Percentiles rank a stretch among this genome's conserved stretches.
These are phyloP conservation scores for Agelastica alni DNA, from an alignment of 2,888 invertebrate genomes.

Conservation along the genomic window DNA sequence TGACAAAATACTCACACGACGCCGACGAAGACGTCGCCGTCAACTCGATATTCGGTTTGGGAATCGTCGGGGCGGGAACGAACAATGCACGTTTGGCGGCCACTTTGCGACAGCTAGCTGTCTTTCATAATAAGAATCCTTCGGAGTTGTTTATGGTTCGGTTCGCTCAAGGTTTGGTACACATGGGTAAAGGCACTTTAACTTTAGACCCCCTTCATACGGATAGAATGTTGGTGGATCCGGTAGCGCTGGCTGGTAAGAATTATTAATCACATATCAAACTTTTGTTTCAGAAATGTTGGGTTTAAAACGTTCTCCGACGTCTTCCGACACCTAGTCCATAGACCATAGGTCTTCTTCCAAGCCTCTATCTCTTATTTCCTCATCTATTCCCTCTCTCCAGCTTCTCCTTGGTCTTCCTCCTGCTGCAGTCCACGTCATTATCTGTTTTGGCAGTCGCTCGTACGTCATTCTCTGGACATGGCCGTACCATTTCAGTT, in stretches of 20 bases:
- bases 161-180: slow-evolving; percentile 93
- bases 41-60: slow-evolving; percentile 96
- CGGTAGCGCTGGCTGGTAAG: slow-evolving; percentile 88
- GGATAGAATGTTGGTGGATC: slow-evolving; percentile 90
- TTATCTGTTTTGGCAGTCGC: too few species aligned
- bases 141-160: slow-evolving; percentile 97
- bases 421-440: too few species aligned
- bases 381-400: too few species aligned
- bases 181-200: slow-evolving; percentile 97
- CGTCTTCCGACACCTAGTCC: too few species aligned
- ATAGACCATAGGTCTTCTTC: too few species aligned
- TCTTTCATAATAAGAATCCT: slow-evolving; percentile 95
- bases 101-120: slow-evolving; percentile 93
- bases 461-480: too few species aligned
- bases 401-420: too few species aligned
- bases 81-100: slow-evolving; percentile 92
- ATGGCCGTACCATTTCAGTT: too few species aligned
- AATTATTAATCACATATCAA: too few species aligned
- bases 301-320: too few species aligned
- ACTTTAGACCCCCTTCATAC: slow-evolving; percentile 95
- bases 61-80: slow-evolving; percentile 55
- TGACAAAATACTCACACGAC: slow-evolving; percentile 99
- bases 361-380: too few species aligned
- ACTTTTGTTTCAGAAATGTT: too few species aligned
- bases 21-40: slow-evolving; percentile 95